Percentiles rank a stretch among this genome's conserved stretches.
These are phyloP conservation scores for Phaenicophaeus curvirostris DNA, from an alignment of 2,797 vertebrate species.

Conservation along the genomic window DNA sequence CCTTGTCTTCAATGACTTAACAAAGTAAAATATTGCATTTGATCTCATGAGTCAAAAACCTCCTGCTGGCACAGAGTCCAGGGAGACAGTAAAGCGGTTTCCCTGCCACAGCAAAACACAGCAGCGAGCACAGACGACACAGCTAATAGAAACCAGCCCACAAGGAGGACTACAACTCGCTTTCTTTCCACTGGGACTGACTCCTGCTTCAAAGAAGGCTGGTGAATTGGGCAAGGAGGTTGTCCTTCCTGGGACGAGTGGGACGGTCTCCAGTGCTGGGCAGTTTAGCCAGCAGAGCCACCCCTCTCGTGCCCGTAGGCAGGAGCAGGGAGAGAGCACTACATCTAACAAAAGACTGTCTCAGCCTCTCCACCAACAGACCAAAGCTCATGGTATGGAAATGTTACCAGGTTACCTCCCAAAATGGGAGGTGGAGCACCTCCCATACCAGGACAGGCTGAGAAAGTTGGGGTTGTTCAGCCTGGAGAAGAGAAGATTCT, in stretches of 20 bases:
- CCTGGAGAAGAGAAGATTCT: too few relatives aligned
- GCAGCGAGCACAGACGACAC: neutral
- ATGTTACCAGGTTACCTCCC: neutral
- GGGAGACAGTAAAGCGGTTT: neutral
- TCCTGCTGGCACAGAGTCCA: neutral
- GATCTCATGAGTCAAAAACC: neutral
- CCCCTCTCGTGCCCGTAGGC: fast-evolving
- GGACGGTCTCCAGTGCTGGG: neutral
- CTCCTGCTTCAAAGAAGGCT: neutral
- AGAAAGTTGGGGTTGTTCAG: too few relatives aligned
- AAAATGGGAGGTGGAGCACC: too few relatives aligned
- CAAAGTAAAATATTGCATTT: neutral
- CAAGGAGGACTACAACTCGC: neutral
- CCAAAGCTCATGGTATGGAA: neutral
- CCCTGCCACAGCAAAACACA: neutral
- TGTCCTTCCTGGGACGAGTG: neutral
- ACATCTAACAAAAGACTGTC: neutral
- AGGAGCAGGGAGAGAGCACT: neutral
- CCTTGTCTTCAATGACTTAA: neutral
- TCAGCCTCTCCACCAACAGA: neutral
- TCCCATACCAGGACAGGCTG: too few relatives aligned
- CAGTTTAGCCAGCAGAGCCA: neutral
- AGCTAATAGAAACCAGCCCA: neutral
- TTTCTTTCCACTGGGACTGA: neutral
- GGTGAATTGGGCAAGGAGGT: neutral